A percentile compares a stretch with the other conserved stretches of the same genome.
Evolutionary conservation across 1,140 invertebrate genomes (phyloP).

Genomic region (Monomorium pharaonis): DNA sequence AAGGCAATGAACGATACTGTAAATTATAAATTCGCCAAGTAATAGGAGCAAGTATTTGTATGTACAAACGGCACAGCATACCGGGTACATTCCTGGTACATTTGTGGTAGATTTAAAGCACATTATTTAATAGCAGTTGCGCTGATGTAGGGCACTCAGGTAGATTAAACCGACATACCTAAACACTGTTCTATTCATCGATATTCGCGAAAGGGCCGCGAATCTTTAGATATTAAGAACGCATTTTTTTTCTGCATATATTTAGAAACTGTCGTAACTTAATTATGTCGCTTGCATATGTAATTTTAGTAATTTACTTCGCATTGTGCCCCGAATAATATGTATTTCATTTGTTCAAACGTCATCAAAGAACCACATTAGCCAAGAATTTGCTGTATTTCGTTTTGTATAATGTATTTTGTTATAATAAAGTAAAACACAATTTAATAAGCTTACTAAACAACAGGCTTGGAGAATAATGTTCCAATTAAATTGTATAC

Average conservation of each 20-base stretch:
- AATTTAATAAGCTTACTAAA: background rate
- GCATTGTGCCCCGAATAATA: background rate
- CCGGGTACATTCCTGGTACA: background rate
- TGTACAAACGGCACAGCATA: background rate
- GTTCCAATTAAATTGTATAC: slow-evolving; percentile 2
- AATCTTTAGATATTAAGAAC: slow-evolving; percentile 16
- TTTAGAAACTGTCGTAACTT: background rate
- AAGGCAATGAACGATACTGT: background rate
- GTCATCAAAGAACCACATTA: background rate
- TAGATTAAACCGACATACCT: background rate
- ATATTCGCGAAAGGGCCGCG: background rate
- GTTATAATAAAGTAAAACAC: background rate
- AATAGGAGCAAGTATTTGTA: background rate
- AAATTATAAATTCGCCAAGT: slow-evolving; percentile 34
- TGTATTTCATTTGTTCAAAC: background rate
- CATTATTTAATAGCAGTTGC: background rate
- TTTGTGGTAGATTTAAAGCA: background rate
- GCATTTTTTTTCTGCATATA: background rate
- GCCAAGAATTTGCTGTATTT: background rate
- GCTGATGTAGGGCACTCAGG: background rate
- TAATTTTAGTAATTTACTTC: slow-evolving; percentile 36
- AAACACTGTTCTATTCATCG: background rate
- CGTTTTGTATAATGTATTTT: too few species aligned
- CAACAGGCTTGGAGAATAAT: background rate
- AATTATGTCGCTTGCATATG: background rate